Base-by-base conservation (phyloP, 30 jellyfish, hydroid and myxozoan genomes). In the Pseudorhiza aurosa region DNA sequence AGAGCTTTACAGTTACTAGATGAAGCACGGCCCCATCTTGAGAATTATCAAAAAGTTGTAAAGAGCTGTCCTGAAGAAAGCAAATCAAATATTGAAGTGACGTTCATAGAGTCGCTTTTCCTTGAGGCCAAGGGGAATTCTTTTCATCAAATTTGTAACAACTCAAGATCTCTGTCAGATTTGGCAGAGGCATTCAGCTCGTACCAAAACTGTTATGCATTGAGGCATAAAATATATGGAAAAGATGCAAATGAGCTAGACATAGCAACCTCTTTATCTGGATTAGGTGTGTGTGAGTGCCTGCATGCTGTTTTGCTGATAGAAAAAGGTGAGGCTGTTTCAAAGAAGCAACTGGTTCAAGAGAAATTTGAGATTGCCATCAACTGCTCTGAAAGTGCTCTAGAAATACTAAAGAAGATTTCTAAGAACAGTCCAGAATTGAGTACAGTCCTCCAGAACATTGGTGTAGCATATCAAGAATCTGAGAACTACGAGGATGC, bases 401-500 rank as follows among this genome's bases (percentile, higher is more conserved):
- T 74, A 33, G 55, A 56, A 33, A 74, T 58, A 43, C 24, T 26
- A 17, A 22, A 7, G 63, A 74, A 39, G 9, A 11, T 55, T 8
- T 10, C 32, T 0, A 37, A 19, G 24, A 10, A 21, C 40, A 37
- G 76, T 46, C 11, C 24, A 8, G 75, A 33, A 19, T 25, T 74
- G 14, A 65, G 76, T 12, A 0, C 15, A 51, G 28, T 55, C 35
- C 24, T 74, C 26, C 87, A 74, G 46, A 74, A 74, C 27, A 74
- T 74, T 35, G 87, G 64, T 8, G 18, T 65, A 28, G 87, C 37
- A 28, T 74, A 28, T 55, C 72, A 32, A 24, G 58, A 22, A 31
- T 24, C 29, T n/a, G 87, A 28, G 10, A 32, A 74, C 25, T 74
- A 14, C 59, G 55, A 74, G 21, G 42, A 74, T 27, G 87, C 87